These are phyloP conservation scores for Drosophila guanche DNA, from an alignment of 1,140 invertebrate species.

Conservation along the genomic window DNA sequence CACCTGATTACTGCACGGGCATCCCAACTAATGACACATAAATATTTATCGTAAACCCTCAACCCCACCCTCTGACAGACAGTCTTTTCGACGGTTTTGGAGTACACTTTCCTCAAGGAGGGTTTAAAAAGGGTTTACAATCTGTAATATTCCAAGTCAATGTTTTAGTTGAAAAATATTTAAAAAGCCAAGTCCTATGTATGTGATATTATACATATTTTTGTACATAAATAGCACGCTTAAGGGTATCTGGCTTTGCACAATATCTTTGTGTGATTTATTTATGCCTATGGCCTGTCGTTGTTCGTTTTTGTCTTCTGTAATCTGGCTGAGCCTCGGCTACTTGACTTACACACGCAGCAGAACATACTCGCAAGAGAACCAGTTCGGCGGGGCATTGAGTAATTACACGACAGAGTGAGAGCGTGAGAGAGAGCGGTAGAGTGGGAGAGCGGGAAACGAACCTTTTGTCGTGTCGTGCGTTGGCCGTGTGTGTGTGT, in stretches of 20 bases:
- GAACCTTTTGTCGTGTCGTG: slow-evolving; percentile 66
- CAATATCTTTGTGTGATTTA: slow-evolving; percentile 3
- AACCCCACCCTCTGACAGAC: slow-evolving; percentile 5
- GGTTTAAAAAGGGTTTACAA: too few species aligned
- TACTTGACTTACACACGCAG: slow-evolving; percentile 79
- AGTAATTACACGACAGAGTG: slow-evolving; percentile 60
- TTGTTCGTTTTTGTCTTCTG: slow-evolving; percentile 47
- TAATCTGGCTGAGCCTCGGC: slow-evolving; percentile 71
- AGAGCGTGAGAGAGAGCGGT: slow-evolving; percentile 2
- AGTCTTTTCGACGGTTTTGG: slow-evolving; percentile 36
- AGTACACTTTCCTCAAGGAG: too few species aligned
- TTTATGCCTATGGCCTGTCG: not conserved
- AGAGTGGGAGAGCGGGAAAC: slow-evolving; percentile 10
- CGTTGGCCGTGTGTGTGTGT: not conserved
- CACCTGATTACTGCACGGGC: slow-evolving; percentile 61
- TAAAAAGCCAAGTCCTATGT: too few species aligned
- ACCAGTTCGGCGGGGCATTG: slow-evolving; percentile 72
- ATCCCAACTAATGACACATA: slow-evolving; percentile 74
- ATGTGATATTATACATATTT: too few species aligned
- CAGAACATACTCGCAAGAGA: slow-evolving; percentile 35
- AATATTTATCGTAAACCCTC: slow-evolving; percentile 63
- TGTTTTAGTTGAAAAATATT: too few species aligned
- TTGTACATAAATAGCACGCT: not conserved
- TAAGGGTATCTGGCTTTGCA: not conserved
- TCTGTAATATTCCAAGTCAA: too few species aligned